A percentile compares a stretch with the other conserved stretches of the same genome.
phyloP scores from a whole-genome alignment of 2,888 invertebrate genomes.

The Salpingus planirostris region DNA sequence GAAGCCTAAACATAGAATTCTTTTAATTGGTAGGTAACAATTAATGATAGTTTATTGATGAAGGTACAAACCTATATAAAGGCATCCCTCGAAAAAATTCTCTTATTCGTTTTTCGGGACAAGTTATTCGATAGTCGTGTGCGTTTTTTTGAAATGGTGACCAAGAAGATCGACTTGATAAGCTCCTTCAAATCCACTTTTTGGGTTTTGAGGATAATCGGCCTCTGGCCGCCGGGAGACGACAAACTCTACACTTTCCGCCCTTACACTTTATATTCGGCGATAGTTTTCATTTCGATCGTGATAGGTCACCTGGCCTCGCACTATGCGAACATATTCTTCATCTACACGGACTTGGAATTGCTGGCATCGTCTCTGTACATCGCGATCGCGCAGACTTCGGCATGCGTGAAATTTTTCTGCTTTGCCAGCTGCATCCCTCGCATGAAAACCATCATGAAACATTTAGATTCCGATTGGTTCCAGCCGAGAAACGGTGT shows the following conservation, averaged over 20 bases:
- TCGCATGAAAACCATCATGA: conserved; percentile 1
- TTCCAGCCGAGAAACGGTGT: conserved; percentile 2
- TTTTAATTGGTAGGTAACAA: too few relatives aligned
- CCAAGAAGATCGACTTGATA: too few relatives aligned
- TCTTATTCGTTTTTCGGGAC: too few relatives aligned
- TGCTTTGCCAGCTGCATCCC: background rate
- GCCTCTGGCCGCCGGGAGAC: conserved; percentile 5
- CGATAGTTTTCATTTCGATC: background rate
- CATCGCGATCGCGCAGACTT: background rate
- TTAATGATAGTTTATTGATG: too few relatives aligned
- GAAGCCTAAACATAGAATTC: too few relatives aligned
- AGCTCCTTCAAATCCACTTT: too few relatives aligned
- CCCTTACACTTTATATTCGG: conserved; percentile 1
- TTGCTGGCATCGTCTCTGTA: conserved; percentile 1
- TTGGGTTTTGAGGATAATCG: conserved; percentile 2
- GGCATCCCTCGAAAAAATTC: too few relatives aligned
- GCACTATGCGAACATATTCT: background rate
- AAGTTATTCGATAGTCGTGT: too few relatives aligned
- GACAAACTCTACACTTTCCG: background rate
- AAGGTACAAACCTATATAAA: too few relatives aligned
- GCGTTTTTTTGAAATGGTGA: too few relatives aligned
- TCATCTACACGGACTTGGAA: conserved; percentile 2
- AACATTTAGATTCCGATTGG: background rate
- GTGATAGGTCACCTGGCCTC: background rate
- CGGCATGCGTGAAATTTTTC: conserved; percentile 1